phyloP scores from a whole-genome alignment of 2,113 vertebrate species.

The Scomber japonicus region DNA sequence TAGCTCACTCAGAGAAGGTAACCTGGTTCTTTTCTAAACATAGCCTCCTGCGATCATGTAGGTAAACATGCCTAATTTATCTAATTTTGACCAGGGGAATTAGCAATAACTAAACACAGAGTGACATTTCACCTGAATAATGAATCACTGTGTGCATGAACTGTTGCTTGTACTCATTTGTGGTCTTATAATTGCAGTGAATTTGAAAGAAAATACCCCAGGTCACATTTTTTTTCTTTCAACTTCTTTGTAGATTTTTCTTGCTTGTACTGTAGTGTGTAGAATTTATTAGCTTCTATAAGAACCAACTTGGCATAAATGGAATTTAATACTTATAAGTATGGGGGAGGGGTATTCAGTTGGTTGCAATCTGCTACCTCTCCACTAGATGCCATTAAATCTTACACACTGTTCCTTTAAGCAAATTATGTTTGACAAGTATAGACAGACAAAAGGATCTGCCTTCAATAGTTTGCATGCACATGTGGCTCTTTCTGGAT shows the following conservation, averaged over 20 bases:
- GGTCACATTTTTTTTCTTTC: slow-evolving; percentile 23
- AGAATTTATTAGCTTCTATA: no score
- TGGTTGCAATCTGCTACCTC: no score
- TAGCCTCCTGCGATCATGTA: slow-evolving; percentile 25
- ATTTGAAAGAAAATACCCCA: slow-evolving; percentile 30
- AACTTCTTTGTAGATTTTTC: slow-evolving; percentile 28
- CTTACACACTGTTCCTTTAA: not conserved
- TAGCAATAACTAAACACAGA: slow-evolving; percentile 49
- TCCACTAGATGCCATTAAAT: no score
- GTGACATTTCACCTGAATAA: slow-evolving; percentile 65
- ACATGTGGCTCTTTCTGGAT: slow-evolving; percentile 4
- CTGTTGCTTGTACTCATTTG: slow-evolving; percentile 39
- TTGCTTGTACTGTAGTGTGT: not conserved
- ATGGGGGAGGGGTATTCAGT: no score
- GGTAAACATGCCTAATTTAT: slow-evolving; percentile 62
- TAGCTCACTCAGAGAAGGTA: slow-evolving; percentile 19
- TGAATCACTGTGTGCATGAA: slow-evolving; percentile 51
- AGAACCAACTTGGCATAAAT: no score
- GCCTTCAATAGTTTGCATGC: slow-evolving; percentile 3
- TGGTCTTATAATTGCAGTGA: slow-evolving; percentile 32
- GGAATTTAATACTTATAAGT: no score
- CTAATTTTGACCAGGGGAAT: slow-evolving; percentile 47
- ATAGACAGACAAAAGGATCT: slow-evolving; percentile 14
- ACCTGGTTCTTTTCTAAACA: not conserved
- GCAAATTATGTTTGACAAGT: slow-evolving; percentile 33